Conservation (phyloP, 1,140 invertebrate species). For the Macrotrachela quadricornifera region DNA sequence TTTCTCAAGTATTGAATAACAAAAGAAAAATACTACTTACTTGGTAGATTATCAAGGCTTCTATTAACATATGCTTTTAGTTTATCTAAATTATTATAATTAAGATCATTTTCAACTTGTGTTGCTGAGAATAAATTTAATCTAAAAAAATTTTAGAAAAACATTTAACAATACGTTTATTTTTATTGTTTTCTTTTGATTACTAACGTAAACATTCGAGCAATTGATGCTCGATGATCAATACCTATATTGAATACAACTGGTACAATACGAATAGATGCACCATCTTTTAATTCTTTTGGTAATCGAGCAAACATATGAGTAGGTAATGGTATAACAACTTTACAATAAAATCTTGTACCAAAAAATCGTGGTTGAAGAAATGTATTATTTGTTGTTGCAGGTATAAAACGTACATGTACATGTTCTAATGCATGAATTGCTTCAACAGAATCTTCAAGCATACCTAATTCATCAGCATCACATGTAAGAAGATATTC, state of each 20-base stretch:
- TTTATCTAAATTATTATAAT: background rate
- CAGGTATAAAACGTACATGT: slow-evolving; percentile 10
- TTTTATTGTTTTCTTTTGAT: background rate
- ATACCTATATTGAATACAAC: slow-evolving; percentile 86
- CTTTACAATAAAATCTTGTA: slow-evolving; percentile 3
- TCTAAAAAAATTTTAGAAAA: too few species aligned
- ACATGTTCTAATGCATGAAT: slow-evolving; percentile 68
- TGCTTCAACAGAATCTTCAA: slow-evolving; percentile 78
- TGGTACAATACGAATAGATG: slow-evolving; percentile 49
- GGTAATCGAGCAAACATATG: slow-evolving; percentile 13
- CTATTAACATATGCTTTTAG: background rate
- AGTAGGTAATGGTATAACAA: slow-evolving; percentile 13
- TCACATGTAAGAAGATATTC: slow-evolving; percentile 60
- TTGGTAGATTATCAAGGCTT: slow-evolving; percentile 25
- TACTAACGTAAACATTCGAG: slow-evolving; percentile 42
- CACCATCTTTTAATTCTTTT: slow-evolving; percentile 15
- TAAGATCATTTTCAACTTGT: slow-evolving; percentile 2
- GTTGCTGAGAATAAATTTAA: background rate
- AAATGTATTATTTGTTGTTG: slow-evolving; percentile 16
- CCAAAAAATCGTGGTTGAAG: background rate
- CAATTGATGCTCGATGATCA: slow-evolving; percentile 67
- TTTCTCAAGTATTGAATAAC: too few species aligned
- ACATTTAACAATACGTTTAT: too few species aligned
- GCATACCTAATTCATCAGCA: slow-evolving; percentile 51
- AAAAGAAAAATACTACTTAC: too few species aligned